Evolutionary conservation across 2,888 invertebrate genomes (phyloP).

Genomic region (Athrips mouffetella): DNA sequence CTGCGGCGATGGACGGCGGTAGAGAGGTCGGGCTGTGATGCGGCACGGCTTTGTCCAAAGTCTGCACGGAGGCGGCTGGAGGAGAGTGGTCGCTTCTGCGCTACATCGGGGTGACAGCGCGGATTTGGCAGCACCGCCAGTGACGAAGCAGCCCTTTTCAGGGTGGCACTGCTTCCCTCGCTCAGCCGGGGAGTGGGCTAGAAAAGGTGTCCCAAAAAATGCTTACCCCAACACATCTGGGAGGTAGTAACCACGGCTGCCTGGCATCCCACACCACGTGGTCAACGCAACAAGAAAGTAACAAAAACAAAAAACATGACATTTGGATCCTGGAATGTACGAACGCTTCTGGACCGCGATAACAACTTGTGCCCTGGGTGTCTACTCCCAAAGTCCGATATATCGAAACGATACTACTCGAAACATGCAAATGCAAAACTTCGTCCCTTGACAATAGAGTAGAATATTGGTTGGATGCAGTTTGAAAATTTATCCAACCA

Average conservation of each 20-base stretch:
- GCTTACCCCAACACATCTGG: slow-evolving; percentile 3
- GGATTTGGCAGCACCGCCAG: slow-evolving; percentile 22
- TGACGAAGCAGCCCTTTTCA: slow-evolving; percentile 27
- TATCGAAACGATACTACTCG: too few relatives aligned
- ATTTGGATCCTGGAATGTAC: background rate
- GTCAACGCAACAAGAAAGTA: background rate
- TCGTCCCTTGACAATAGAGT: too few relatives aligned
- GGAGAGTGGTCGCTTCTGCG: slow-evolving; percentile 23
- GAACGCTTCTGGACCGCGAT: background rate
- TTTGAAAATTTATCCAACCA: too few relatives aligned
- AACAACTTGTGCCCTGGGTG: background rate
- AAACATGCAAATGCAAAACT: too few relatives aligned
- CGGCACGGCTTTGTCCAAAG: slow-evolving; percentile 4
- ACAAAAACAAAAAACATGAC: background rate
- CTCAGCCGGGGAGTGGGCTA: too few relatives aligned
- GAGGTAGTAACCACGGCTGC: slow-evolving; percentile 19
- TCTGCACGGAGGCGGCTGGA: slow-evolving; percentile 22
- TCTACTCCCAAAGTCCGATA: too few relatives aligned
- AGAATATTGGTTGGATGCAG: too few relatives aligned
- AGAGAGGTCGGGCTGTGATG: slow-evolving; percentile 15
- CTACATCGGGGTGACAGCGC: slow-evolving; percentile 20
- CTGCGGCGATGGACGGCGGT: slow-evolving; percentile 11
- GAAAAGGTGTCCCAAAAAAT: slow-evolving; percentile 23
- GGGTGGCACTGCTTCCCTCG: slow-evolving; percentile 29
- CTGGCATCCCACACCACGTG: slow-evolving; percentile 8